Percentiles rank a stretch among this genome's conserved stretches.
These are phyloP conservation scores for Apis dorsata DNA, from an alignment of 1,140 invertebrate genomes.

Conservation along the genomic window DNA sequence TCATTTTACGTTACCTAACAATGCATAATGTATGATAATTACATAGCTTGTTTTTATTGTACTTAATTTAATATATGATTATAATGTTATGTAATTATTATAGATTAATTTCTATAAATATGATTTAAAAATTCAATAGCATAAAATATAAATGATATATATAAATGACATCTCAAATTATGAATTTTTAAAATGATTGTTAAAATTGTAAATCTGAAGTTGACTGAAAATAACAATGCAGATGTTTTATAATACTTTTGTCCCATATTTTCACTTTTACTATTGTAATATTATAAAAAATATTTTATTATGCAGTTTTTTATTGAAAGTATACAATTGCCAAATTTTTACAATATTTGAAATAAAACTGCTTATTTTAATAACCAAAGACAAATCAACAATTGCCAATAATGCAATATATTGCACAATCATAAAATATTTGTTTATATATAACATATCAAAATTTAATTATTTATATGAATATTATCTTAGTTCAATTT, in stretches of 20 bases:
- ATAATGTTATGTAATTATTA: slow-evolving; percentile 1
- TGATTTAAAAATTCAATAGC: slow-evolving; percentile 4
- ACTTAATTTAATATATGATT: slow-evolving; percentile 37
- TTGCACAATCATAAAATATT: slow-evolving; percentile 20
- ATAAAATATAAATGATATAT: slow-evolving; percentile 22
- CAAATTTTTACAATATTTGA: not conserved
- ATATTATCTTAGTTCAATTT: slow-evolving; percentile 20
- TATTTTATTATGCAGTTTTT: slow-evolving; percentile 2
- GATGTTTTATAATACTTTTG: slow-evolving; percentile 3
- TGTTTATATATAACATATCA: slow-evolving; percentile 37
- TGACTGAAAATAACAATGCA: not conserved
- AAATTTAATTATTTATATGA: slow-evolving; percentile 15
- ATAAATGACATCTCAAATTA: slow-evolving; percentile 1
- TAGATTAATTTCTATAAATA: not conserved
- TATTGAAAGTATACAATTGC: not conserved
- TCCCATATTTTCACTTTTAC: not conserved
- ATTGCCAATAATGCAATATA: slow-evolving; percentile 24
- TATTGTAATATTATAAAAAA: not conserved
- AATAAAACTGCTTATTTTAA: not conserved
- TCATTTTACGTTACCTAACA: not conserved
- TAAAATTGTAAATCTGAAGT: not conserved
- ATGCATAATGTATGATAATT: slow-evolving; percentile 17
- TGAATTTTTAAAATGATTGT: slow-evolving; percentile 7
- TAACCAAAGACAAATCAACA: slow-evolving; percentile 1
- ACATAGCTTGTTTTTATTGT: slow-evolving; percentile 18